Evolutionary conservation across 2,113 vertebrate species (phyloP), one percentile per base, ranked within the genome.

Genomic region (Mugil cephalus): DNA sequence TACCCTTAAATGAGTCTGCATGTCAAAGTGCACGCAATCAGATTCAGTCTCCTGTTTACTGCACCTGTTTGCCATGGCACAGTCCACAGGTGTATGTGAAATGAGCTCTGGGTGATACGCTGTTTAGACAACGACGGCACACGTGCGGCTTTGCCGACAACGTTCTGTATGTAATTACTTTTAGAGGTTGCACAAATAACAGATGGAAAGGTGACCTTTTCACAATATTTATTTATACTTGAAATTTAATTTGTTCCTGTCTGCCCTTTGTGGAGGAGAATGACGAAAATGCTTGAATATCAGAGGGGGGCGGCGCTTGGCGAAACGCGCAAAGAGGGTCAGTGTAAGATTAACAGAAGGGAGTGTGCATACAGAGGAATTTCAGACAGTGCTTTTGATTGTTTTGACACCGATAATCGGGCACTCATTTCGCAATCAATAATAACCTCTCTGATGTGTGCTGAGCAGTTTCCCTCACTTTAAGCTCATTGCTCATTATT

Each of bases 161-260:
- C 72, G 80, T 87, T 85, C 78, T 87, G 85, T 82, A 75, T 87
- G 91, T 92, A 92, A 93, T 92, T 92, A 90, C 86, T 87, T 92
- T 88, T 89, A 89, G 90, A 91, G 91, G 89, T 89, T 91, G 89
- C 83, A 84, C 90, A 93, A 93, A 93, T 91, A 93, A 90, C 91
- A 93, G 91, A 90, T 87, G 88, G 88, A 90, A 79, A 89, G 88
- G 84, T 93, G 91, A 92, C 91, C 93, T 93, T 93, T 92, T 91
- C 82, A 81, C 55, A 85, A 86, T 89, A 92, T 91, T 91, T 90
- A 91, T 92, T 92, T 91, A 88, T 89, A 87, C 90, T 82, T 84
- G 87, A 87, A 91, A 93, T 90, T 79, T 85, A 91, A 92, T 93
- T 84, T 83, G 52, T 88, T 64, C 85, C 78, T 64, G 89, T 75